These are phyloP conservation scores for Megalopta genalis DNA, from an alignment of 1,140 invertebrate genomes.

Conservation along the genomic window DNA sequence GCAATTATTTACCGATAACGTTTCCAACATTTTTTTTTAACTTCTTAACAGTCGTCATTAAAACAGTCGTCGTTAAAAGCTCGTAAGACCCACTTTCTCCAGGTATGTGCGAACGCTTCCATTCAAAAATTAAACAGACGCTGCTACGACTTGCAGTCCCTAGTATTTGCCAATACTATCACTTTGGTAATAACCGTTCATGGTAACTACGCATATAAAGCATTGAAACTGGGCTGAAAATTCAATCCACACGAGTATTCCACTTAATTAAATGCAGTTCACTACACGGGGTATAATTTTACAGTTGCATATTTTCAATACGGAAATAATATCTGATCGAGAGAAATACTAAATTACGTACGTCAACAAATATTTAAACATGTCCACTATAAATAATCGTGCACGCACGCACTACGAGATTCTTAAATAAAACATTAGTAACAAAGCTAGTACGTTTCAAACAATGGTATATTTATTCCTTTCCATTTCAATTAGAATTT, in stretches of 20 bases:
- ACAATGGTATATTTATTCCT: slow-evolving; percentile 6
- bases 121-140: not conserved
- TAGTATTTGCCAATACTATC: slow-evolving; percentile 40
- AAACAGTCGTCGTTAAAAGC: slow-evolving; percentile 2
- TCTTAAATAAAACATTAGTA: slow-evolving; percentile 49
- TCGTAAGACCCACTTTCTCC: not conserved
- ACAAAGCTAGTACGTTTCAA: slow-evolving; percentile 18
- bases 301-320: not conserved
- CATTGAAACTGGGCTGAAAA: slow-evolving; percentile 31
- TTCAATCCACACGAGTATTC: slow-evolving; percentile 30
- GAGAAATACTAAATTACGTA: slow-evolving; percentile 14
- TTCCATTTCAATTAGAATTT: not conserved
- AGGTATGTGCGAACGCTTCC: slow-evolving; percentile 12
- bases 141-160: not conserved
- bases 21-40: not conserved
- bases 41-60: not conserved
- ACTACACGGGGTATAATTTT: slow-evolving; percentile 3
- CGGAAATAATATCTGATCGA: slow-evolving; percentile 6
- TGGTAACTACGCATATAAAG: slow-evolving; percentile 47
- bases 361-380: slow-evolving; percentile 32
- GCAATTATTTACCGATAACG: not conserved
- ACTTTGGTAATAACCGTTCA: slow-evolving; percentile 42
- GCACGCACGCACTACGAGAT: slow-evolving; percentile 42
- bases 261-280: slow-evolving; percentile 20
- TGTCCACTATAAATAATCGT: slow-evolving; percentile 55